These are phyloP conservation scores for Asteroscopus sphinx DNA, from an alignment of 2,888 invertebrate species.

Conservation along the genomic window DNA sequence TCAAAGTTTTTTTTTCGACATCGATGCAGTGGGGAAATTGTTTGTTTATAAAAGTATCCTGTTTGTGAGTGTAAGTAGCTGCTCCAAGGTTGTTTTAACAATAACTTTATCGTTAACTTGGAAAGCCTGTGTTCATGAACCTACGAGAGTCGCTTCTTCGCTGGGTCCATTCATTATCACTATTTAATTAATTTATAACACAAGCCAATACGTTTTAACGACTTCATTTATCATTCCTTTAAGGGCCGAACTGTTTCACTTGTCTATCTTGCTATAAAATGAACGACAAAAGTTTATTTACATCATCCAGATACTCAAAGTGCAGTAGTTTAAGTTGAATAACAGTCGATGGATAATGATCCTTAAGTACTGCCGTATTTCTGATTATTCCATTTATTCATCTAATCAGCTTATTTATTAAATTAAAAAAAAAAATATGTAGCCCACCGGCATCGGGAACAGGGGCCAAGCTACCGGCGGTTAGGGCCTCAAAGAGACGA, in stretches of 20 bases:
- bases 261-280: background rate
- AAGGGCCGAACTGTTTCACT: background rate
- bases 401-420: too few relatives aligned
- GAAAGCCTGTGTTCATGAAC: constrained; percentile 37
- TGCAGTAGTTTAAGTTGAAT: background rate
- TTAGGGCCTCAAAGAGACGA: too few relatives aligned
- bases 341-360: background rate
- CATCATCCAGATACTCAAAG: background rate
- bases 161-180: constrained; percentile 34
- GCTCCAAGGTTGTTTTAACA: constrained; percentile 42
- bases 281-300: background rate
- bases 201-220: constrained; percentile 16
- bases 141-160: constrained; percentile 3
- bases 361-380: background rate
- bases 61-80: constrained; percentile 28
- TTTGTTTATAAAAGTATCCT: constrained; percentile 32
- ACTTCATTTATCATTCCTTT: constrained; percentile 23
- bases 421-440: too few relatives aligned
- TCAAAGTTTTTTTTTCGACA: background rate
- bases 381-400: background rate
- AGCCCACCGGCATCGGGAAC: too few relatives aligned
- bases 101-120: constrained; percentile 44
- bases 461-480: too few relatives aligned
- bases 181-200: constrained; percentile 24
- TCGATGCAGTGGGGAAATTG: background rate